phyloP scores from a whole-genome alignment of 2,797 vertebrate species.

The Anabacerthia variegaticeps region DNA sequence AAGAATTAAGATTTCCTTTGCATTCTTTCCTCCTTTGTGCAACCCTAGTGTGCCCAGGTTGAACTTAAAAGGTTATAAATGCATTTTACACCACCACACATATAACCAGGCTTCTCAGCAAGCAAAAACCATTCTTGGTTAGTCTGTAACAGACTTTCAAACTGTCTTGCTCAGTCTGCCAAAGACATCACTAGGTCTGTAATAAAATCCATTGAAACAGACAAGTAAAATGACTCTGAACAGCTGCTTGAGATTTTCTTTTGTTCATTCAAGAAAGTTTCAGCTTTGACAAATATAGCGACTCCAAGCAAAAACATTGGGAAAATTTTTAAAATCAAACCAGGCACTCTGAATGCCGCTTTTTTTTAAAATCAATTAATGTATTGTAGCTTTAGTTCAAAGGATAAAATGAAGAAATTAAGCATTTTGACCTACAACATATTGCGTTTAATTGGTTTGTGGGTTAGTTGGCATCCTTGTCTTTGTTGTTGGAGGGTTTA shows the following conservation, averaged over 20 bases:
- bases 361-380: not conserved
- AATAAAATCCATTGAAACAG: not conserved
- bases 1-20: not conserved
- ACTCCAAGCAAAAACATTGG: not conserved
- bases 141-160: not conserved
- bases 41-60: not conserved
- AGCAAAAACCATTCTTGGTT: not conserved
- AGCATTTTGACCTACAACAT: not conserved
- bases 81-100: not conserved
- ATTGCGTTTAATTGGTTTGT: not conserved
- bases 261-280: constrained; percentile 1
- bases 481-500: not conserved
- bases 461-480: not conserved
- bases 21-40: not conserved
- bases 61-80: not conserved
- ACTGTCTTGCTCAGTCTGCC: not conserved
- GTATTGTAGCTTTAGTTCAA: not conserved
- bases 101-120: not conserved
- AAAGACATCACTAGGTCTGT: not conserved
- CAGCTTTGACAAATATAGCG: not conserved
- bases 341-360: not conserved
- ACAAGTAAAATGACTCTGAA: not conserved
- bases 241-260: not conserved
- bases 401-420: not conserved
- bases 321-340: not conserved